A percentile compares a stretch with the other conserved stretches of the same genome.
These are phyloP conservation scores for Clarias gariepinus DNA, from an alignment of 2,113 vertebrate species.

Conservation along the genomic window DNA sequence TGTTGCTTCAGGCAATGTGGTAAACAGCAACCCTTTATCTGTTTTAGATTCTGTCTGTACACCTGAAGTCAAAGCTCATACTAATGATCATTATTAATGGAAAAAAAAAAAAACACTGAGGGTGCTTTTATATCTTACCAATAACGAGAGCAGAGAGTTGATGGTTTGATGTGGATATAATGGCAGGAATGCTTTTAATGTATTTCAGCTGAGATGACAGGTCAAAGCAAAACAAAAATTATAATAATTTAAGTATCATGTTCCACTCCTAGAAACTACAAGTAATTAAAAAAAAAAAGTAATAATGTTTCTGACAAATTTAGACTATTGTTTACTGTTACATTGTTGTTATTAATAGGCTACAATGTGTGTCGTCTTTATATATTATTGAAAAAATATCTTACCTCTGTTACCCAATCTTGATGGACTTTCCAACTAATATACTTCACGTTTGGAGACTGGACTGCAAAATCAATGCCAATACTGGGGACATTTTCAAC, in stretches of 20 bases:
- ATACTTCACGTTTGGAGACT: conserved; percentile 68
- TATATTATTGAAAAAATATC: background rate
- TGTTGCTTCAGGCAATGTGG: background rate
- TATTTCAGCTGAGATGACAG: conserved; percentile 74
- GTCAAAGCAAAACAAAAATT: background rate
- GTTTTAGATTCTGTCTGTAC: conserved; percentile 13
- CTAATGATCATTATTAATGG: conserved; percentile 8
- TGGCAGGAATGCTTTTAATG: conserved; percentile 67
- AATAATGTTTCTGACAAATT: background rate
- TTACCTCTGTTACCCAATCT: conserved; percentile 74
- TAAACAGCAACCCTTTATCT: conserved; percentile 22
- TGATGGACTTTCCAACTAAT: conserved; percentile 74
- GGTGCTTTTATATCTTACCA: conserved; percentile 58
- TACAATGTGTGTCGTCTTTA: background rate
- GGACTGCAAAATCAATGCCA: conserved; percentile 60
- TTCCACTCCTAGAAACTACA: background rate
- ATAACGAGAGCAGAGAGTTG: conserved; percentile 68
- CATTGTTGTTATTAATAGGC: background rate
- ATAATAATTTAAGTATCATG: background rate
- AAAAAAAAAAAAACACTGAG: background rate
- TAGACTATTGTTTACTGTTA: too few relatives aligned
- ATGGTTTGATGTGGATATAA: conserved; percentile 75
- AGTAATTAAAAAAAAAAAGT: background rate
- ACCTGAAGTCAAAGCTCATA: conserved; percentile 14
- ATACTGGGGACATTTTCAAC: conserved; percentile 72